Percentiles rank a stretch among this genome's conserved stretches.
These are phyloP conservation scores for Oxyura jamaicensis DNA, from an alignment of 2,113 vertebrate species.

Conservation along the genomic window DNA sequence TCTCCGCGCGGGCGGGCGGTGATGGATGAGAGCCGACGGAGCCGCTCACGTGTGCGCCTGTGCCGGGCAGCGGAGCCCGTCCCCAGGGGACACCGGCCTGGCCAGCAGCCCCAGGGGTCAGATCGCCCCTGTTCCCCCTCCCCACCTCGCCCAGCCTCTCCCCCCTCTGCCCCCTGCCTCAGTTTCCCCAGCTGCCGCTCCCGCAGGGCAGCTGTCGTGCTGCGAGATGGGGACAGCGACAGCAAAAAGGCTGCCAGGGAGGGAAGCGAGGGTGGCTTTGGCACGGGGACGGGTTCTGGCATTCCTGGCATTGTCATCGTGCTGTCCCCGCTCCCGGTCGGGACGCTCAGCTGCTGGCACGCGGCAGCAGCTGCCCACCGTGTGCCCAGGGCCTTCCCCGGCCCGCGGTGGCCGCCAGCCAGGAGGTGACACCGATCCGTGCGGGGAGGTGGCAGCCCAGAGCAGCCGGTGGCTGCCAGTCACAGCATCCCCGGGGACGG, in stretches of 20 bases:
- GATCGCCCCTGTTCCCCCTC: rapidly evolving
- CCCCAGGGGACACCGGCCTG: not conserved
- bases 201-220: not conserved
- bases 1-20: not conserved
- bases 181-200: not conserved
- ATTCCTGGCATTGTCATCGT: not conserved
- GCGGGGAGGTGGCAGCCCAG: rapidly evolving
- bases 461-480: not conserved
- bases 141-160: not conserved
- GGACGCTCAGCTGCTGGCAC: constrained; percentile 50
- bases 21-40: not conserved
- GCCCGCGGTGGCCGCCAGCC: not conserved
- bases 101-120: not conserved
- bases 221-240: not conserved
- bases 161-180: not conserved
- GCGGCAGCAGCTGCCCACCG: not conserved
- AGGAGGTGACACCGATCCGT: not conserved
- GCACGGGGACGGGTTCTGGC: not conserved
- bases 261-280: not conserved
- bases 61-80: not conserved
- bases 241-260: not conserved
- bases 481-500: not conserved
- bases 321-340: rapidly evolving
- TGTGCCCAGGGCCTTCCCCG: not conserved
- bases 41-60: rapidly evolving